Base-by-base conservation (phyloP, 2,888 invertebrate genomes). In the Amiota minor region DNA sequence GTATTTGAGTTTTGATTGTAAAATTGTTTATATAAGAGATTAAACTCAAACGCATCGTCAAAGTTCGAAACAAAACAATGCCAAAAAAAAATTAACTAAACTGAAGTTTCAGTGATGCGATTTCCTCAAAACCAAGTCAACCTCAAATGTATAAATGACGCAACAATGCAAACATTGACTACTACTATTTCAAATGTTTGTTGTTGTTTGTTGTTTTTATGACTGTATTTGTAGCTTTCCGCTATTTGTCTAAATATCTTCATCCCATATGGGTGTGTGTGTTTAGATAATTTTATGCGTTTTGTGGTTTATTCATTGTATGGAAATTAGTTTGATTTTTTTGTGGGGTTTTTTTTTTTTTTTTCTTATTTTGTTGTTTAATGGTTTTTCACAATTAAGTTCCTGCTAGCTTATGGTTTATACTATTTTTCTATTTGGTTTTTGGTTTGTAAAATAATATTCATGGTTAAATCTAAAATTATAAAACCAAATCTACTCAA, bases 241-340 rank as follows among this genome's bases (percentile, higher is more conserved):
- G 14, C 49, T 12, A 14, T 14, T 56, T 46, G 14, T n/a, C 9
- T 45, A 46, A 46, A 16, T 14, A 46, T 65, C 10, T 55, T 20
- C 70, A 46, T 56, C 23, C 61, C 62, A 70, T 74, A 68, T 56
- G 61, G 35, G 50, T 45, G 59, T 1, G n/a, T 16, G 59, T 20
- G 12, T 18, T 11, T 59, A 20, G 59, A 20, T 70, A 61, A 53
- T 69, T 69, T 62, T 65, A 72, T 61, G 70, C 49, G 49, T 72
- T 72, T 67, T 67, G 70, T 71, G 20, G 68, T 45, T 35, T 35
- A 35, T 35, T 46, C 65, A 71, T 75, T 72, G 65, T 72, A 72
- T 72, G 73, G 68, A 74, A 75, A 76, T 75, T 45, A 72, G 73
- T 62, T 73, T 45, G 49, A 59, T 11, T 56, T 10, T 56, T 11